Evolutionary conservation across 2,797 vertebrate genomes (phyloP).

Genomic region (Sparidentex hasta): DNA sequence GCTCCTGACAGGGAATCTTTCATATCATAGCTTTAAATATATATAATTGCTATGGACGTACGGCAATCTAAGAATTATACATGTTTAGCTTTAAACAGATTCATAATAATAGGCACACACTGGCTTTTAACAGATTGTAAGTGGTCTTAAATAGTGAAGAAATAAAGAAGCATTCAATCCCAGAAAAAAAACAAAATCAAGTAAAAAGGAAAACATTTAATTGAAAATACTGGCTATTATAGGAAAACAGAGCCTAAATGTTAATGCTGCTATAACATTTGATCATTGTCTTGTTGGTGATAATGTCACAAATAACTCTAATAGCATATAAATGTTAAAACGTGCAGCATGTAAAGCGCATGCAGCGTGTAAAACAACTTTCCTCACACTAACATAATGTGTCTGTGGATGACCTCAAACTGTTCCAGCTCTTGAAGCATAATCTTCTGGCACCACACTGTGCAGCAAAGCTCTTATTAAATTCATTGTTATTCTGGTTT

Average conservation of each 20-base stretch:
- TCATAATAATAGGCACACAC: neutral
- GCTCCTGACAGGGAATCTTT: no score
- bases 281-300: neutral
- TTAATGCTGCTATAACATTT: neutral
- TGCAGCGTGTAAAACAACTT: neutral
- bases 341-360: neutral
- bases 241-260: neutral
- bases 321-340: neutral
- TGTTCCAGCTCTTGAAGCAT: conserved; percentile 21
- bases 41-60: neutral
- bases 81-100: neutral
- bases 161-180: neutral
- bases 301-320: neutral
- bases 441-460: conserved; percentile 37
- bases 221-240: neutral
- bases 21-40: neutral
- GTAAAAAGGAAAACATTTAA: neutral
- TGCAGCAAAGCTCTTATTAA: conserved; percentile 35
- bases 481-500: conserved; percentile 35
- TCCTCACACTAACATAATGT: neutral
- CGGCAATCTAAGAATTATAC: neutral
- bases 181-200: neutral
- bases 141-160: neutral
- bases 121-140: neutral
- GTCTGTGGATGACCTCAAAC: conserved; percentile 5